Conservation (phyloP, 2,888 invertebrate genomes). For the Psylliodes chrysocephalus region DNA sequence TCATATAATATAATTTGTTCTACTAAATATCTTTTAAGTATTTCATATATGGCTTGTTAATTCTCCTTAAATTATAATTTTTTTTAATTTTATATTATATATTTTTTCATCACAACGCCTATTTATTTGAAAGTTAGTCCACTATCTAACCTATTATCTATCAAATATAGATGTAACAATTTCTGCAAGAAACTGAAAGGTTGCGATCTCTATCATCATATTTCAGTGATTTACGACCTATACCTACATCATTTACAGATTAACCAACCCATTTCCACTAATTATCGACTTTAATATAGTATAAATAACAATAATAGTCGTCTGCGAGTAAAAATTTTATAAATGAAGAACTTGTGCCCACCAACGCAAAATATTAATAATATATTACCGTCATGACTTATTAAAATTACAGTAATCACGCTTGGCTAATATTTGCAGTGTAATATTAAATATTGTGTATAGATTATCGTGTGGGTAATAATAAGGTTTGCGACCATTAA, state of each 20-base stretch:
- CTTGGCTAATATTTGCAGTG: slow-evolving; percentile 56
- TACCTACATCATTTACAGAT: slow-evolving; percentile 33
- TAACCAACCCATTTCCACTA: slow-evolving; percentile 36
- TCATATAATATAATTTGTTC: too few species aligned
- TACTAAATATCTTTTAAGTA: too few species aligned
- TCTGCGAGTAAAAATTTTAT: slow-evolving; percentile 28
- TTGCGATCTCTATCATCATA: slow-evolving; percentile 13
- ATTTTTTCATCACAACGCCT: too few species aligned
- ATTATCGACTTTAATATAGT: slow-evolving; percentile 43
- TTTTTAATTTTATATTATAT: too few species aligned
- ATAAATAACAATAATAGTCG: slow-evolving; percentile 46
- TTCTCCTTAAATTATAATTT: too few species aligned
- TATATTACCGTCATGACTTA: slow-evolving; percentile 54
- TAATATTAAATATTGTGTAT: slow-evolving; percentile 57
- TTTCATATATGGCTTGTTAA: too few species aligned
- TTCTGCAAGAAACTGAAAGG: slow-evolving; percentile 11
- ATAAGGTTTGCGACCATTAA: slow-evolving; percentile 61
- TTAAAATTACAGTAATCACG: slow-evolving; percentile 58
- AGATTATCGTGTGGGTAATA: slow-evolving; percentile 61
- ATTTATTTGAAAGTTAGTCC: too few species aligned
- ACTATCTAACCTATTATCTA: too few species aligned
- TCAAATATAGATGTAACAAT: slow-evolving; percentile 15
- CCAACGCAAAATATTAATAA: slow-evolving; percentile 50
- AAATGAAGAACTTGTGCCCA: slow-evolving; percentile 46
- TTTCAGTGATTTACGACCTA: slow-evolving; percentile 21